Evolutionary conservation across 2,888 invertebrate genomes (phyloP).

Genomic region (Spodoptera littoralis): DNA sequence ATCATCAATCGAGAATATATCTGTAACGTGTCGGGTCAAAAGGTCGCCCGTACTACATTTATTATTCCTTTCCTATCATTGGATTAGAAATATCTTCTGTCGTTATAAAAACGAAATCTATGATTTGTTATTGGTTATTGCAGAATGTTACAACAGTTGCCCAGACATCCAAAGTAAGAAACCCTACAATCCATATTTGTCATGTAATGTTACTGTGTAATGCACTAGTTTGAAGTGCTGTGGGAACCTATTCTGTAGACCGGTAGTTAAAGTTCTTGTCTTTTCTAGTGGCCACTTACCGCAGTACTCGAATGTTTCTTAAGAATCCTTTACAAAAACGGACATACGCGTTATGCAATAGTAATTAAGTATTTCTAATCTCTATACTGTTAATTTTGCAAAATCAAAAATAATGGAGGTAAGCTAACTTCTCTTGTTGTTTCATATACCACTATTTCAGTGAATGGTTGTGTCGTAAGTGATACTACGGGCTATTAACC

Average conservation of each 20-base stretch:
- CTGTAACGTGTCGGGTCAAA: slow-evolving; percentile 69
- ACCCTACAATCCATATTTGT: slow-evolving; percentile 34
- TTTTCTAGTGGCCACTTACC: slow-evolving; percentile 36
- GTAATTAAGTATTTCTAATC: slow-evolving; percentile 35
- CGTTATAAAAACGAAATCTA: slow-evolving; percentile 15
- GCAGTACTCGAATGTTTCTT: slow-evolving; percentile 31
- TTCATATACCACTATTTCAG: slow-evolving; percentile 16
- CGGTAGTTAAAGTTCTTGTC: slow-evolving; percentile 38
- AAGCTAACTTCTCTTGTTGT: slow-evolving; percentile 3
- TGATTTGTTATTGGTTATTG: slow-evolving; percentile 12
- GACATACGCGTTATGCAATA: slow-evolving; percentile 9
- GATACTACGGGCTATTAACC: slow-evolving; percentile 24
- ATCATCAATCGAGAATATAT: slow-evolving; percentile 58
- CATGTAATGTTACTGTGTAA: slow-evolving; percentile 9
- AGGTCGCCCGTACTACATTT: slow-evolving; percentile 54
- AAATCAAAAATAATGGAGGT: slow-evolving; percentile 17
- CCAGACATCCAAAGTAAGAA: slow-evolving; percentile 10
- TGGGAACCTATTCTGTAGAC: slow-evolving; percentile 49
- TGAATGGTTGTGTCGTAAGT: slow-evolving; percentile 3
- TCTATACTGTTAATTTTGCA: slow-evolving; percentile 14
- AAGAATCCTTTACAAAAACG: slow-evolving; percentile 25
- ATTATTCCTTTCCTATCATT: slow-evolving; percentile 30
- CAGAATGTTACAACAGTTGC: slow-evolving; percentile 8
- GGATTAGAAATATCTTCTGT: slow-evolving; percentile 18
- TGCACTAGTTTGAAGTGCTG: slow-evolving; percentile 32